A percentile compares a stretch with the other conserved stretches of the same genome.
phyloP scores from a whole-genome alignment of 1,140 invertebrate species.

The Teleogryllus occipitalis region DNA sequence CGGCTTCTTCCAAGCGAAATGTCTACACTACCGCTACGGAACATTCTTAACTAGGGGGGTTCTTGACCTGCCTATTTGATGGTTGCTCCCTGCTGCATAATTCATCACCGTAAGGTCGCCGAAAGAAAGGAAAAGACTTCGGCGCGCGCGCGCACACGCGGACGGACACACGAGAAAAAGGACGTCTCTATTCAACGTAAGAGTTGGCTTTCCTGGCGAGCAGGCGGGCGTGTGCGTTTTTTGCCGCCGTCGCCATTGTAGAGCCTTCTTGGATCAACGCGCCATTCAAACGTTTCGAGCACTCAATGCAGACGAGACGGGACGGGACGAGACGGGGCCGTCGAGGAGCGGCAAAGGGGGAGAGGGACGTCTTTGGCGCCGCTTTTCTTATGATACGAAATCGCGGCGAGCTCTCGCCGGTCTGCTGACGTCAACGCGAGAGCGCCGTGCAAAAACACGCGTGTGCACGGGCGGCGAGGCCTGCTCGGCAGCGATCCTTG shows the following conservation, averaged over 20 bases:
- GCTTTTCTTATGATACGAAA: too few species aligned
- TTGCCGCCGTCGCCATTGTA: not conserved
- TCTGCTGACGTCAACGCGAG: not conserved
- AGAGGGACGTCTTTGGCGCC: too few species aligned
- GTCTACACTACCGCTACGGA: not conserved
- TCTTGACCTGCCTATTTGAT: not conserved
- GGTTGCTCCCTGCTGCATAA: not conserved
- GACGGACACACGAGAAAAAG: not conserved
- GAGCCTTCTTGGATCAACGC: not conserved
- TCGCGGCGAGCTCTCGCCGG: not conserved
- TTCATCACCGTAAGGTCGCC: not conserved
- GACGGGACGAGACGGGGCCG: too few species aligned
- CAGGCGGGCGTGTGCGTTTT: not conserved
- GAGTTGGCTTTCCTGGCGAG: not conserved
- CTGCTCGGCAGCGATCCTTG: too few species aligned
- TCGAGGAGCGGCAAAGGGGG: too few species aligned
- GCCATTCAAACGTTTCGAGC: not conserved
- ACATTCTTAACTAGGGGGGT: not conserved
- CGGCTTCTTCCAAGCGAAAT: too few species aligned
- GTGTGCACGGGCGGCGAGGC: not conserved
- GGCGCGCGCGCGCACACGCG: too few species aligned
- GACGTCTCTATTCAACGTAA: not conserved
- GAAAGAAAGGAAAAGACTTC: not conserved
- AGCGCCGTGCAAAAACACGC: not conserved
- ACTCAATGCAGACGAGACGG: too few species aligned